Base-by-base conservation (phyloP, 2,888 invertebrate genomes). In the Dynastes tityus region DNA sequence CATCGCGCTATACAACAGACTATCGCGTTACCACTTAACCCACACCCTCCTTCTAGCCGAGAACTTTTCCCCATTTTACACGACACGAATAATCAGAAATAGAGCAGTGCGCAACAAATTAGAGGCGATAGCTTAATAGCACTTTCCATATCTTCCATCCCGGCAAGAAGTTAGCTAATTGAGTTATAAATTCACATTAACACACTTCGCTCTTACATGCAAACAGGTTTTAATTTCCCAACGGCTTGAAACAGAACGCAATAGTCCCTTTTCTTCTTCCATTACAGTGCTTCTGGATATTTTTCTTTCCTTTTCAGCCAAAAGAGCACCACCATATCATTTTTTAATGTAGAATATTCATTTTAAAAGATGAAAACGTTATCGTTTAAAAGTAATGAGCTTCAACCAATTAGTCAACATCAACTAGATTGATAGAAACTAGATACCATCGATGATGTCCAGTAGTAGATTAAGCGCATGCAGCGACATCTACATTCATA, bases 131-230 rank as follows among this genome's bases (percentile, higher is more conserved):
- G 49, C 9, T 27, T 67, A 67, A 67, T 22, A 49, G 67, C 22
- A 45, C 8, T 11, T 45, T 45, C 45, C 11, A 11, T 11, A 11
- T 11, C 45, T 27, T 45, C 67, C n/a, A 27, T 37, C 32, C 27
- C 27, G 11, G 45, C 45, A 45, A 45, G 45, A 45, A 45, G 45
- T 45, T 45, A 45, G 45, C 40, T 67, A 67, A 67, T 67, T 67
- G 11, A 67, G 67, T 67, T 67, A 67, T 67, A 67, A 49, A 67
- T 67, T 67, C 67, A 49, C 67, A 67, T 67, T 45, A 67, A 67
- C 49, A 67, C 45, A 49, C 49, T 67, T 49, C 67, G 40, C 40
- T 45, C 27, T 49, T 67, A 49, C 67, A 67, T 49, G 67, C 67
- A 22, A 45, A 45, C 45, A 27, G 22, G 13, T 45, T 67, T 61